Conservation (phyloP, 2,888 invertebrate species). For the Cataglyphis rosenhaueri region DNA sequence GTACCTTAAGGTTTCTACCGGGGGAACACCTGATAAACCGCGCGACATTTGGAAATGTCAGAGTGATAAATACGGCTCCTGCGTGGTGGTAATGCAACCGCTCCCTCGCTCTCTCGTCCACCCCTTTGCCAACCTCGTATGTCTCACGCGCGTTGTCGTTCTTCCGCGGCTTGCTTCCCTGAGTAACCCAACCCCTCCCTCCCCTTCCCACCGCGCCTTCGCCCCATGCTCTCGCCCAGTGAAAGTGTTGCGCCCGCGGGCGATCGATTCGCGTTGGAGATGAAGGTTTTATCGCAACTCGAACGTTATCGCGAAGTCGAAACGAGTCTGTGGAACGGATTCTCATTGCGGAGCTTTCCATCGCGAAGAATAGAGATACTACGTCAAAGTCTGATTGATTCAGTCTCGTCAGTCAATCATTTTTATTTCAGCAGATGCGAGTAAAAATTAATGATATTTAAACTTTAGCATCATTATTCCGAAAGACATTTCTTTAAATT, state of each 20-base stretch:
- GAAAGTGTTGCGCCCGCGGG: slow-evolving; percentile 69
- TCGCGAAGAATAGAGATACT: slow-evolving; percentile 26
- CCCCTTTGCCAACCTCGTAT: slow-evolving; percentile 21
- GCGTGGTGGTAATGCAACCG: slow-evolving; percentile 54
- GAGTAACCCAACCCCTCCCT: background rate
- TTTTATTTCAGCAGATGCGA: background rate
- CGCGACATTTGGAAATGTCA: slow-evolving; percentile 81
- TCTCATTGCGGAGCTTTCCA: slow-evolving; percentile 14
- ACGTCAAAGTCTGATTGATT: slow-evolving; percentile 11
- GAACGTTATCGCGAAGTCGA: slow-evolving; percentile 49
- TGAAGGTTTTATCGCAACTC: slow-evolving; percentile 56
- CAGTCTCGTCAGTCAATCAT: slow-evolving; percentile 12
- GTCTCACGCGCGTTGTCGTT: slow-evolving; percentile 33
- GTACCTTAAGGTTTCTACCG: slow-evolving; percentile 62
- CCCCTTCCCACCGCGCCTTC: background rate
- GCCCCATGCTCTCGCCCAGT: slow-evolving; percentile 42
- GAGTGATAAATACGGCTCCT: slow-evolving; percentile 74
- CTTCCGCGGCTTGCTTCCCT: slow-evolving; percentile 45
- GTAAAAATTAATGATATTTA: background rate
- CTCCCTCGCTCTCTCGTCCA: slow-evolving; percentile 9
- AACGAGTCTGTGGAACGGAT: slow-evolving; percentile 36
- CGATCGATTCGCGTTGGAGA: slow-evolving; percentile 68
- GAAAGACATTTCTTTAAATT: background rate
- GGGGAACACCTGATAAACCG: slow-evolving; percentile 73
- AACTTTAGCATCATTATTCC: background rate